These are phyloP conservation scores for Xanthorhoe designata DNA, from an alignment of 2,888 invertebrate species.

Conservation along the genomic window DNA sequence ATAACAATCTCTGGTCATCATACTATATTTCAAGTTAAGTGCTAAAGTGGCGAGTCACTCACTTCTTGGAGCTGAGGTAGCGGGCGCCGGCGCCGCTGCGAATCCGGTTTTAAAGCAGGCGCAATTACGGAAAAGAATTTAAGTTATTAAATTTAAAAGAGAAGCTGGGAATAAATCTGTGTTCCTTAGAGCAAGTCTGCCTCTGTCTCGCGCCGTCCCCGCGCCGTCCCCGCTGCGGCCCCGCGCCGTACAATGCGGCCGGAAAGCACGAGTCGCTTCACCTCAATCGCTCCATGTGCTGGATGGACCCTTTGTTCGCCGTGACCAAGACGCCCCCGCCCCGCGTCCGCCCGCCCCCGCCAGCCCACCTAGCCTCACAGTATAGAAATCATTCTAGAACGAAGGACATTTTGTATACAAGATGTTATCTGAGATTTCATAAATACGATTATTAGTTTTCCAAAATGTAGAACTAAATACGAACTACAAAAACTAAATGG, in stretches of 20 bases:
- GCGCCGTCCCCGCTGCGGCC: background rate
- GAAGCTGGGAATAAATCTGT: constrained; percentile 40
- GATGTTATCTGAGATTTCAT: background rate
- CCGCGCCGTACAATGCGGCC: constrained; percentile 12
- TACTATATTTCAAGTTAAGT: background rate
- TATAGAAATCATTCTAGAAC: background rate
- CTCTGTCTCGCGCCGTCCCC: background rate
- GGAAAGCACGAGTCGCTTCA: constrained; percentile 25
- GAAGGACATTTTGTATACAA: background rate
- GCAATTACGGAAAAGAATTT: constrained; percentile 51
- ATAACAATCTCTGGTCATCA: no score
- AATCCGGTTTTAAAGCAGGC: constrained; percentile 44
- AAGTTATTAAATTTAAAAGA: constrained; percentile 43
- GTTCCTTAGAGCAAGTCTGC: constrained; percentile 4
- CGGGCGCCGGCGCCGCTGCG: constrained; percentile 28
- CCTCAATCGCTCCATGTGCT: constrained; percentile 27
- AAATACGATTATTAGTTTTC: background rate
- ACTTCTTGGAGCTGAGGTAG: background rate
- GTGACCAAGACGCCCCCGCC: constrained; percentile 7
- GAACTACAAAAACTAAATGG: no score
- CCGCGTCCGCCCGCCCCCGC: background rate
- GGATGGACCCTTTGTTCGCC: constrained; percentile 26
- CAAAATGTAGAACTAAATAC: no score
- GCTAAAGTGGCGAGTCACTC: background rate
- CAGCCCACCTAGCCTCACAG: constrained; percentile 3